A percentile compares a stretch with the other conserved stretches of the same genome.
Conservation (phyloP, 2,888 invertebrate species). For the Andrena camellia region DNA sequence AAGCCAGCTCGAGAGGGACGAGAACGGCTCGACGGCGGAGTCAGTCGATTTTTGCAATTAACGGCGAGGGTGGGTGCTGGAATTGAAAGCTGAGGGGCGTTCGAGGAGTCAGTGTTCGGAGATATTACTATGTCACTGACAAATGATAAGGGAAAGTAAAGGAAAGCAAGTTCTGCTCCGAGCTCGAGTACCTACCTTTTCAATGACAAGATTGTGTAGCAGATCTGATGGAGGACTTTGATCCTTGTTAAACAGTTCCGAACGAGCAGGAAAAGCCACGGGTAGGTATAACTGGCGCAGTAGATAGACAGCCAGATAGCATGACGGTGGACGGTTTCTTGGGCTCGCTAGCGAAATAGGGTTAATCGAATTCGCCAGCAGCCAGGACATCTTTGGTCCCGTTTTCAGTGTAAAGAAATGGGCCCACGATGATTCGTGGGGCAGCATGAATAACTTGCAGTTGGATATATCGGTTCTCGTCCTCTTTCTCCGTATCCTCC, state of each 20-base stretch:
- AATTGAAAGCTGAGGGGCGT: neutral
- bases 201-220: constrained; percentile 15
- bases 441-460: constrained; percentile 72
- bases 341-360: constrained; percentile 73
- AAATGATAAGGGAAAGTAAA: neutral
- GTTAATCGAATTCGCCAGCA: constrained; percentile 78
- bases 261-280: constrained; percentile 35
- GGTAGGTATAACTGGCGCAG: neutral
- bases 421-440: constrained; percentile 62
- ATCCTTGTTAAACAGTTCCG: constrained; percentile 31
- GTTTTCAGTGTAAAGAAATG: constrained; percentile 66
- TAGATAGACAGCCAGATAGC: constrained; percentile 47
- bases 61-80: neutral
- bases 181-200: constrained; percentile 21
- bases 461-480: constrained; percentile 65
- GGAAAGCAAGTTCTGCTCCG: constrained; percentile 23
- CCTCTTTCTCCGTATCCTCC: constrained; percentile 49
- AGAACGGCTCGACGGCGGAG: constrained; percentile 16
- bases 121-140: constrained; percentile 1
- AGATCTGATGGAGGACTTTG: constrained; percentile 16
- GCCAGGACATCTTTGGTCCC: constrained; percentile 72
- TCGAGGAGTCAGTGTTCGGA: neutral
- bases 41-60: constrained; percentile 39
- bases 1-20: constrained; percentile 20
- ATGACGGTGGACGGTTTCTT: constrained; percentile 54